Percentiles rank a stretch among this genome's conserved stretches.
phyloP scores from a whole-genome alignment of 2,113 vertebrate species.

The Odontesthes bonariensis region DNA sequence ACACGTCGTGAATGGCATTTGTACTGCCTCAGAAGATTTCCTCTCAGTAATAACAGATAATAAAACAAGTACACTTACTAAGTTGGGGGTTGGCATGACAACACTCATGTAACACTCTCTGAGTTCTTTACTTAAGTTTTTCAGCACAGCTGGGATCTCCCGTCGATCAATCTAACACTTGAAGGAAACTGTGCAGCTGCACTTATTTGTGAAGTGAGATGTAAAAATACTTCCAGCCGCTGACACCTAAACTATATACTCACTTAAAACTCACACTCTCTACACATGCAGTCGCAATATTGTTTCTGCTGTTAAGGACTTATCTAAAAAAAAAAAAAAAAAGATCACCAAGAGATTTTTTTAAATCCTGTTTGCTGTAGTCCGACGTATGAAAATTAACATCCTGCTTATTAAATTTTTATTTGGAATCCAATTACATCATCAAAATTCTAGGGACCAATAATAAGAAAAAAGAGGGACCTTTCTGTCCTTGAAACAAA shows the following conservation, averaged over 20 bases:
- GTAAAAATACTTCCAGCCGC: neutral
- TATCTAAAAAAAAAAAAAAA: neutral
- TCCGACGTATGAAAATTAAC: slow-evolving; percentile 38
- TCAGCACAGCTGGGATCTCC: slow-evolving; percentile 28
- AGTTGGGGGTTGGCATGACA: slow-evolving; percentile 38
- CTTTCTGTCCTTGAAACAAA: slow-evolving; percentile 24
- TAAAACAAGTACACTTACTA: slow-evolving; percentile 15
- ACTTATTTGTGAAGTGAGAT: neutral
- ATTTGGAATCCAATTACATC: neutral
- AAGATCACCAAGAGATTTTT: neutral
- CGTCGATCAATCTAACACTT: slow-evolving; percentile 21
- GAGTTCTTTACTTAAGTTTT: slow-evolving; percentile 21
- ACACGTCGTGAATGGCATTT: neutral
- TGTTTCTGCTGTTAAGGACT: neutral
- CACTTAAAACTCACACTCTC: neutral
- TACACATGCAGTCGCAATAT: too few relatives aligned
- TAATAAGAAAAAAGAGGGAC: slow-evolving; percentile 2
- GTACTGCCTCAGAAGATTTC: slow-evolving; percentile 8
- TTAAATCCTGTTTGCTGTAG: slow-evolving; percentile 10
- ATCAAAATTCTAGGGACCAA: neutral
- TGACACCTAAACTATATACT: too few relatives aligned
- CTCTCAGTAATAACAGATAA: slow-evolving; percentile 11
- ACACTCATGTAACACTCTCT: slow-evolving; percentile 16
- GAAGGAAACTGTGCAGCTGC: neutral
- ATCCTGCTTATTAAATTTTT: slow-evolving; percentile 34